phyloP scores from a whole-genome alignment of 2,113 vertebrate genomes.

The Ophthalmolycus amberensis region DNA sequence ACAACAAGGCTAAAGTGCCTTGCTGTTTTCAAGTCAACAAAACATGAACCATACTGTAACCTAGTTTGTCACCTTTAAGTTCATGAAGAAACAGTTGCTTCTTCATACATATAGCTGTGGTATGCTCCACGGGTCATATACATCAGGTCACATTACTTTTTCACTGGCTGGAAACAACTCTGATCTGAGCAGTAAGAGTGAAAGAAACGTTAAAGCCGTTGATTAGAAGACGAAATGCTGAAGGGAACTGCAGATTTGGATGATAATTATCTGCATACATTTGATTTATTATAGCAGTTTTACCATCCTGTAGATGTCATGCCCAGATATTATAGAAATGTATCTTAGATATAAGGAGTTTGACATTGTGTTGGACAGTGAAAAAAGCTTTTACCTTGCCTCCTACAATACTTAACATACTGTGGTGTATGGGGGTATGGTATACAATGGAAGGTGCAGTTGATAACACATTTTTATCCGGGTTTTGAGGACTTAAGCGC shows the following conservation, averaged over 20 bases:
- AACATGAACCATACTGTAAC: not conserved
- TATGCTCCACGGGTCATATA: not conserved
- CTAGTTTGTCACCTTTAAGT: not conserved
- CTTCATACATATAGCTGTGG: not conserved
- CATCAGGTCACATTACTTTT: not conserved
- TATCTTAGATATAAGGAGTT: not conserved
- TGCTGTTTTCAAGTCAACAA: constrained; percentile 2
- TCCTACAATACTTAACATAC: not conserved
- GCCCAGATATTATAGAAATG: not conserved
- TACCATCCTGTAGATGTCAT: too few relatives aligned
- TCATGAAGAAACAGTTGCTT: not conserved
- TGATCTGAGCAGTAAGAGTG: not conserved
- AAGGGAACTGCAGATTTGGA: not conserved
- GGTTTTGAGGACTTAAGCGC: not conserved
- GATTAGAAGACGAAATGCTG: not conserved
- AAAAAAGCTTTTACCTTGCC: not conserved
- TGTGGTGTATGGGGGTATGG: not conserved
- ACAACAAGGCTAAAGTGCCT: not conserved
- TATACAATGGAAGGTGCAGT: not conserved
- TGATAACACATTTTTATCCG: not conserved
- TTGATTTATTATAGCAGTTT: not conserved
- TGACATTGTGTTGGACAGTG: not conserved
- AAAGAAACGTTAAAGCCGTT: not conserved
- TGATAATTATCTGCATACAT: not conserved
- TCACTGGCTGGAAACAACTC: not conserved